phyloP scores from a whole-genome alignment of 2,888 invertebrate genomes.

The Drosophila cracens region DNA sequence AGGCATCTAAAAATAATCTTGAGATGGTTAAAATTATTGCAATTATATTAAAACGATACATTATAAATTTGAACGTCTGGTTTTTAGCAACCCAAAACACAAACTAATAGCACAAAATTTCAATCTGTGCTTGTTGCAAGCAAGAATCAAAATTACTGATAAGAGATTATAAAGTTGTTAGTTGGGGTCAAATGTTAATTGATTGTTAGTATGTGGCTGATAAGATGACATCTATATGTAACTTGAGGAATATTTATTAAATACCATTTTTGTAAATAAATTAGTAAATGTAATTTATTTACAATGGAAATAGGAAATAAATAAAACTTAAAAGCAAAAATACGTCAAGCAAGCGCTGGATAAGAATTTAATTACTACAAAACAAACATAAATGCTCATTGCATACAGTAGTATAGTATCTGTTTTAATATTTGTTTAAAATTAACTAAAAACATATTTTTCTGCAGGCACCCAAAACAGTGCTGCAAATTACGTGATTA shows the following conservation, averaged over 20 bases:
- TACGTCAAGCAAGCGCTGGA: not conserved
- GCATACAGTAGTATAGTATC: not conserved
- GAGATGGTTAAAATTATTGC: not conserved
- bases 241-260: not conserved
- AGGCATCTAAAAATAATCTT: not conserved
- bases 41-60: not conserved
- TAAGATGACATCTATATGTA: not conserved
- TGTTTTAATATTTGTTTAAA: not conserved
- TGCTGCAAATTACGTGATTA: not conserved
- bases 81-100: conserved; percentile 1
- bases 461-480: not conserved
- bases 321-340: not conserved
- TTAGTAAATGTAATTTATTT: not conserved
- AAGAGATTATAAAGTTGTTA: conserved; percentile 8
- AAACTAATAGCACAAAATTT: conserved; percentile 15
- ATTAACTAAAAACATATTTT: not conserved
- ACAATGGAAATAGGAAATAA: not conserved
- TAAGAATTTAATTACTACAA: not conserved
- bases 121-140: conserved; percentile 1
- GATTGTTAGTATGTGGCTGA: not conserved
- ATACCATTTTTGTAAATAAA: not conserved
- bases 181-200: conserved; percentile 39
- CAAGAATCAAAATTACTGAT: conserved; percentile 41
- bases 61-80: not conserved
- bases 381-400: not conserved